phyloP scores from a whole-genome alignment of 1,140 invertebrate genomes.

The Scylla paramamosain region DNA sequence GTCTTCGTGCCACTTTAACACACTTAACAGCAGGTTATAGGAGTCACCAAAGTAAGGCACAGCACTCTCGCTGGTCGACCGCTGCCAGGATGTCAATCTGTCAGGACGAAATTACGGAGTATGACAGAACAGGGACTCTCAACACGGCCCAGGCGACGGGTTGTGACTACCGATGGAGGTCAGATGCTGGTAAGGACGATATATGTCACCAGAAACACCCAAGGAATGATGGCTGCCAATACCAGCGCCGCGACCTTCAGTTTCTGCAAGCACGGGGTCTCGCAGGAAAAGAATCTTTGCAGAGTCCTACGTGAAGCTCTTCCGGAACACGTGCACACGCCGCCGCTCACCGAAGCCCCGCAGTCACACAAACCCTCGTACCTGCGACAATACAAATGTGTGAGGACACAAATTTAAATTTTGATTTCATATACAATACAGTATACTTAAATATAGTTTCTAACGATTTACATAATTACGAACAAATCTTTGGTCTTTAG shows the following conservation, averaged over 20 bases:
- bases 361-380: conserved; percentile 46
- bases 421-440: too few species aligned
- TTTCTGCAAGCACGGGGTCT: background rate
- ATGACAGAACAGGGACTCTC: too few species aligned
- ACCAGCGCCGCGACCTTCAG: conserved; percentile 30
- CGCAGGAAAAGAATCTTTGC: background rate
- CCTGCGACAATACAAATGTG: background rate
- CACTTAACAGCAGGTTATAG: too few species aligned
- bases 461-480: too few species aligned
- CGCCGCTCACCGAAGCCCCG: background rate
- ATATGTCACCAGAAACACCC: background rate
- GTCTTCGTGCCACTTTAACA: too few species aligned
- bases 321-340: background rate
- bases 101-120: too few species aligned
- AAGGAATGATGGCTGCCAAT: conserved; percentile 4
- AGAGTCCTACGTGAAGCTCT: background rate
- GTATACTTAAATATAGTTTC: too few species aligned
- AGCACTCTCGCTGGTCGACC: too few species aligned
- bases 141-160: background rate
- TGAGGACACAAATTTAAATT: too few species aligned
- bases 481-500: too few species aligned
- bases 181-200: background rate
- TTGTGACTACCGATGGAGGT: background rate
- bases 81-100: too few species aligned
- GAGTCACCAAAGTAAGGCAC: too few species aligned